Base-by-base conservation (phyloP, 2,888 invertebrate species). In the Aphodius sticticus region DNA sequence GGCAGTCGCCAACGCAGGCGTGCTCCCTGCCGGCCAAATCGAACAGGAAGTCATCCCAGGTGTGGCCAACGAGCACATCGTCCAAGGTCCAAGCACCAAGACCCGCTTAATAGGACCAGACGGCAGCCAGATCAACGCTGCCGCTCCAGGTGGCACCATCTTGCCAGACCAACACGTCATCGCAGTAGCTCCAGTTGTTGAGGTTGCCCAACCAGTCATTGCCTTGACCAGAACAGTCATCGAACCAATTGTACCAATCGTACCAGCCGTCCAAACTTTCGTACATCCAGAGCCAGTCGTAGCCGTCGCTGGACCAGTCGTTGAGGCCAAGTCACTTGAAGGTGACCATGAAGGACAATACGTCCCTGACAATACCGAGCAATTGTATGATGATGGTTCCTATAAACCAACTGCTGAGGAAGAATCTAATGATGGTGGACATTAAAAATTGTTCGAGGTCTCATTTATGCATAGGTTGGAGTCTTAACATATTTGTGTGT, bases 341-440 rank as follows among this genome's bases (percentile, higher is more conserved):
- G 53, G 53, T 53, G 53, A 53, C 7, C 53, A 71, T 37, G 85
- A 85, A 84, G 85, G 85, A 76, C 85, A 86, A 82, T 86, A 84
- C 78, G 77, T 84, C 12, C 84, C 84, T 15, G 84, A 84, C 69
- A 83, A 84, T 81, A 85, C 83, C 69, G 87, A 87, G 80, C 83
- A 85, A 80, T 83, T 86, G 37, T 87, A 86, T 82, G 86, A 87
- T 81, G 86, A 87, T 82, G 87, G 87, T 7, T 85, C 86, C 37
- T 87, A 87, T 82, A 86, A 86, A 78, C 74, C 74, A 6, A 53
- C 79, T 7, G 74, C 79, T 37, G 76, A 72, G 37, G 79, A 79
- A 70, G 76, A 69, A 16, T 70, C 79, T 69, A 77, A 79, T 15
- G 79, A 79, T 38, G 79, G 79, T 5, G 53, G 53, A 53, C 53